phyloP scores from a whole-genome alignment of 2,888 invertebrate genomes.

The Byasa hedistus region DNA sequence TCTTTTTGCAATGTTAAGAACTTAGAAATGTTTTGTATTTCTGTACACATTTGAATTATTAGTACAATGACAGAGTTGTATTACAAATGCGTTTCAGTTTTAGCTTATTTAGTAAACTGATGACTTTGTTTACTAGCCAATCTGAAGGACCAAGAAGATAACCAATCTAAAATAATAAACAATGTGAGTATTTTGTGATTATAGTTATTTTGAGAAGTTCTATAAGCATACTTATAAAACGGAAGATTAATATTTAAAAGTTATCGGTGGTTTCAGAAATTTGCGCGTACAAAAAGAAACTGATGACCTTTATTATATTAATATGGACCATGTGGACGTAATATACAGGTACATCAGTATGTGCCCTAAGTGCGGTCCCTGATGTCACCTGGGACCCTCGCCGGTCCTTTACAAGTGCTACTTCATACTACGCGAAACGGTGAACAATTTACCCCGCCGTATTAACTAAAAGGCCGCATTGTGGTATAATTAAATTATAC shows the following conservation, averaged over 20 bases:
- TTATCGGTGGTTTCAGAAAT: not conserved
- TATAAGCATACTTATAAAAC: not conserved
- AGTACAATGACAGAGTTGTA: too few species aligned
- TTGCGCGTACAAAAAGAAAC: not conserved
- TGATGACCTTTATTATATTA: not conserved
- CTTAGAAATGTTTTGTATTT: too few species aligned
- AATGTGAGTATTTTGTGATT: too few species aligned
- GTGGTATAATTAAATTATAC: conserved; percentile 15
- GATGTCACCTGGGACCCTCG: conserved; percentile 29
- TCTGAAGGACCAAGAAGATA: too few species aligned
- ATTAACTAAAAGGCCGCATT: conserved; percentile 26
- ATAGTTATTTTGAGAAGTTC: too few species aligned
- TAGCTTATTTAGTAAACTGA: too few species aligned
- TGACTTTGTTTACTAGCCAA: too few species aligned
- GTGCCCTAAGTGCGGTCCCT: conserved; percentile 30
- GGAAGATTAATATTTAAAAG: not conserved
- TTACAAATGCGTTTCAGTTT: too few species aligned
- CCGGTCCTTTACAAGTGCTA: conserved; percentile 21
- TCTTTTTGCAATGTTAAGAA: too few species aligned
- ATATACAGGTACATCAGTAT: not conserved
- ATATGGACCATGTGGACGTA: not conserved
- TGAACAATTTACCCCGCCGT: conserved; percentile 23
- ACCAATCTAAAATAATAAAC: too few species aligned
- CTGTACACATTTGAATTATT: too few species aligned
- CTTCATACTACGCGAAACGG: conserved; percentile 20